Evolutionary conservation across 2,113 vertebrate genomes (phyloP).

Genomic region (Panthera leo): DNA sequence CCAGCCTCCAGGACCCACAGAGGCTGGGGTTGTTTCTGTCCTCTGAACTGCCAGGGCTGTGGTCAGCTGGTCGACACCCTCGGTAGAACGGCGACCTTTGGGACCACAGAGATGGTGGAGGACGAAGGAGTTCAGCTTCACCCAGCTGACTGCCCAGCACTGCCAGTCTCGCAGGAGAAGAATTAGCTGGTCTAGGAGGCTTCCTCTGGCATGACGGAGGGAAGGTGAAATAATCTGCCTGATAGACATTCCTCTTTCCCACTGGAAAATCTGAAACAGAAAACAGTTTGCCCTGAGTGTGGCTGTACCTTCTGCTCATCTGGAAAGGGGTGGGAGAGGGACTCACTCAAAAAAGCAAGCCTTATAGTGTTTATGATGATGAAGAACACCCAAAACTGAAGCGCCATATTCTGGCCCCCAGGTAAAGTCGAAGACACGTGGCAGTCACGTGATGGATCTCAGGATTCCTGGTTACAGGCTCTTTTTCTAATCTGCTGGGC

Average conservation of each 20-base stretch:
- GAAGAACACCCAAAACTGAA: not conserved
- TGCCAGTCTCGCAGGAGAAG: not conserved
- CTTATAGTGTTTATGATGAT: not conserved
- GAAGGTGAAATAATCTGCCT: slow-evolving; percentile 34
- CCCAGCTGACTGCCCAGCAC: not conserved
- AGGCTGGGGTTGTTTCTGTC: not conserved
- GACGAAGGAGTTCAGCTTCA: not conserved
- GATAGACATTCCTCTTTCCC: not conserved
- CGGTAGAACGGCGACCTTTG: not conserved
- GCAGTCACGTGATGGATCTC: not conserved
- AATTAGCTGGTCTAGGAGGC: slow-evolving; percentile 35
- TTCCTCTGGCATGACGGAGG: not conserved
- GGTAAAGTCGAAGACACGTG: not conserved
- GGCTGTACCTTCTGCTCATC: not conserved
- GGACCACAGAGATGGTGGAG: rapidly evolving
- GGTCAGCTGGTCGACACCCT: not conserved
- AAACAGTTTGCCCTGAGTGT: not conserved
- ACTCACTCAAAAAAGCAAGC: not conserved
- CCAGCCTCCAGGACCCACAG: not conserved
- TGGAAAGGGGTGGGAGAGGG: not conserved
- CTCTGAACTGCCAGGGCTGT: not conserved
- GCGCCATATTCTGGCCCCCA: not conserved
- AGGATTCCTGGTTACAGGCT: not conserved
- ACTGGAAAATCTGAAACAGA: slow-evolving; percentile 36
- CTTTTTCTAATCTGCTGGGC: not conserved